A percentile compares a stretch with the other conserved stretches of the same genome.
Conservation (phyloP, 2,888 invertebrate genomes). For the Callimorpha dominula region DNA sequence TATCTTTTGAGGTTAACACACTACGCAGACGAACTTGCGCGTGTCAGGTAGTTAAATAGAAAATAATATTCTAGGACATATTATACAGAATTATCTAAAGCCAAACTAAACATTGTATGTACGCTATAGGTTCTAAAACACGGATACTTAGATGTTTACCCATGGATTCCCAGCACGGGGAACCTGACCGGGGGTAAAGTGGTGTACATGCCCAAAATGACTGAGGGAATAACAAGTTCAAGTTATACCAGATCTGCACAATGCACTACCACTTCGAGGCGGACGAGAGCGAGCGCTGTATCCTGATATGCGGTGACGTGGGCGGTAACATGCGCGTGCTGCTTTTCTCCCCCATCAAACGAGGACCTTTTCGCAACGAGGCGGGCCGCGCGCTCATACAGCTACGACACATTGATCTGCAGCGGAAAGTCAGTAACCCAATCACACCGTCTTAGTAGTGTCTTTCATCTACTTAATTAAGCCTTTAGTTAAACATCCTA, state of each 20-base stretch:
- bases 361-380: conserved; percentile 91
- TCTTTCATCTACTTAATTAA: too few species aligned
- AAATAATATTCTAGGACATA: background rate
- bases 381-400: conserved; percentile 87
- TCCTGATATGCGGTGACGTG: conserved; percentile 91
- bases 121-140: too few species aligned
- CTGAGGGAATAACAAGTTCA: background rate
- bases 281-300: conserved; percentile 86
- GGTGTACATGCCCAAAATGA: background rate
- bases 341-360: conserved; percentile 87
- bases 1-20: too few species aligned
- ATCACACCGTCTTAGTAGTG: too few species aligned
- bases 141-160: too few species aligned
- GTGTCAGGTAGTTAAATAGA: too few species aligned
- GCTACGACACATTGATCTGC: conserved; percentile 86
- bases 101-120: too few species aligned
- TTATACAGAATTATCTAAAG: too few species aligned
- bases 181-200: too few species aligned
- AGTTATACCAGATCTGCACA: conserved; percentile 71
- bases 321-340: conserved; percentile 90
- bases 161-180: too few species aligned
- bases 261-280: conserved; percentile 88
- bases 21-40: too few species aligned
- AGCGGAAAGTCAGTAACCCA: conserved; percentile 71
- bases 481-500: too few species aligned